Base-by-base conservation (phyloP, 1,140 invertebrate species). In the Adelges cooleyi region DNA sequence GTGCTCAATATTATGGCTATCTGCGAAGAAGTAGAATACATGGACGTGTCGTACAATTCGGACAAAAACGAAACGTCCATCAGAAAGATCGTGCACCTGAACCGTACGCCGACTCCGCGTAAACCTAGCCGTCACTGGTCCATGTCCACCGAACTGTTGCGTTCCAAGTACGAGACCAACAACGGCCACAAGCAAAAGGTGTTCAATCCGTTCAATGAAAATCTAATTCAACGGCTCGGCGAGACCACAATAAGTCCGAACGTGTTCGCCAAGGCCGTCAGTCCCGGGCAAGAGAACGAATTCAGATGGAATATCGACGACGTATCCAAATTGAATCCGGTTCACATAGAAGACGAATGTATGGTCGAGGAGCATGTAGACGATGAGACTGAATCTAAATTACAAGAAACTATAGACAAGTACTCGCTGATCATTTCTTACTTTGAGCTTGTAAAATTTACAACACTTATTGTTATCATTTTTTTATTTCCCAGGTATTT, bases 301-400 rank as follows among this genome's bases (percentile, higher is more conserved):
- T 66, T 66, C 33, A 27, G 33, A n/a, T 68, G 67, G 67, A 66
- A 52, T 40, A 68, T 68, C 3, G 67, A 68, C 6, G 67, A 68
- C 51, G 33, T 68, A 13, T 68, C 67, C 9, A 66, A 56, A 44
- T n/a, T 66, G 17, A 33, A 56, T 29, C 67, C 67, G 11, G 67
- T 51, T 23, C 48, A 66, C n/a, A 68, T 68, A 11, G 67, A 68
- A 56, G 67, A 68, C 40, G 65, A 66, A 17, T 46, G 46, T 33
- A 67, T 56, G 23, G 25, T 62, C 1, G 56, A 62, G 1, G 56
- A 62, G 0, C 51, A 44, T 25, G 23, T 67, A 9, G 66, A 67
- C 27, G 38, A 66, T 27, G 65, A 68, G 51, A 66, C 65, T 6
- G 65, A 66, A 50, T 56, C 50, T 0, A 52, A 66, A 9, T 48